Evolutionary conservation across 2,888 invertebrate genomes (phyloP).

Genomic region (Digitonthophagus gazella): DNA sequence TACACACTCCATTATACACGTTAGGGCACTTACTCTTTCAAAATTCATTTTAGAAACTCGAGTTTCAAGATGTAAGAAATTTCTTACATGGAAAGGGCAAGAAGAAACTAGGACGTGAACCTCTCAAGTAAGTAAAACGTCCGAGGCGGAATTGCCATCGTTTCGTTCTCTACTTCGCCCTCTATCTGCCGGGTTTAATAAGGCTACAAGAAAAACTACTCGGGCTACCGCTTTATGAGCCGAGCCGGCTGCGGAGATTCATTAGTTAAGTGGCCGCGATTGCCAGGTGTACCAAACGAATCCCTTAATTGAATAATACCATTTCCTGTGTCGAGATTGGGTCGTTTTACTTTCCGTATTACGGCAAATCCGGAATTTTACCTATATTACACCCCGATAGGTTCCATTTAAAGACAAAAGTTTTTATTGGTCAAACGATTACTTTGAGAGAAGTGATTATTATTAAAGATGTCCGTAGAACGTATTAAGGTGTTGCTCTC

Average conservation of each 20-base stretch:
- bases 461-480: background rate
- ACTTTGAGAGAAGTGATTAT: background rate
- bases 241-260: conserved; percentile 30
- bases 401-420: no score
- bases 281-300: conserved; percentile 27
- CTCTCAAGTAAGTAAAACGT: conserved; percentile 13
- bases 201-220: conserved; percentile 18
- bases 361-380: background rate
- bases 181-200: conserved; percentile 17
- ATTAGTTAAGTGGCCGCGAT: conserved; percentile 36
- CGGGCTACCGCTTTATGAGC: conserved; percentile 8
- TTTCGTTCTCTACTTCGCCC: conserved; percentile 8
- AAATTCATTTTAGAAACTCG: background rate
- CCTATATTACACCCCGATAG: no score
- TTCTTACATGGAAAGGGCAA: background rate
- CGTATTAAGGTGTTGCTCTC: conserved; percentile 1
- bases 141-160: conserved; percentile 12
- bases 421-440: no score
- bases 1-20: background rate
- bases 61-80: background rate
- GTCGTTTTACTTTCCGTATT: background rate
- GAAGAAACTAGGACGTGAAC: background rate
- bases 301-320: conserved; percentile 30
- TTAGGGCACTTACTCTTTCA: background rate
- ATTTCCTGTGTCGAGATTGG: conserved; percentile 9